Percentiles rank a stretch among this genome's conserved stretches.
phyloP scores from a whole-genome alignment of 2,797 vertebrate genomes.

The Hypotaenidia okinawae region DNA sequence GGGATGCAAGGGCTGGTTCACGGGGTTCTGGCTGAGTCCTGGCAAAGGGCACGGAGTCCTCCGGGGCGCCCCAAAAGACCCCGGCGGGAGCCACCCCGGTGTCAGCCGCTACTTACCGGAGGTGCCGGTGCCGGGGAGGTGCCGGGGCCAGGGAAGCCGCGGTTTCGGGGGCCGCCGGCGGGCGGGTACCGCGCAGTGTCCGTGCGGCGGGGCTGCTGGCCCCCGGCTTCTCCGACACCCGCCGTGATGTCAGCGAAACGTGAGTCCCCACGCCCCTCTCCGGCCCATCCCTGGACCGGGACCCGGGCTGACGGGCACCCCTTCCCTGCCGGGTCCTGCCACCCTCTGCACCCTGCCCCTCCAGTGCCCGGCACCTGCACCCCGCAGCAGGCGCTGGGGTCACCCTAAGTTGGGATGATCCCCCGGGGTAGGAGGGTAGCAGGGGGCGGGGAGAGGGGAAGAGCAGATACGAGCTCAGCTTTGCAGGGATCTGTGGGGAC shows the following conservation, averaged over 20 bases:
- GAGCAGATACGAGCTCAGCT: neutral
- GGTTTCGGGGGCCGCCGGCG: neutral
- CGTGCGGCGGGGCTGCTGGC: neutral
- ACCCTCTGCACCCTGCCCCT: neutral
- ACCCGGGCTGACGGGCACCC: constrained; percentile 22
- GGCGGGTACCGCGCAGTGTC: neutral
- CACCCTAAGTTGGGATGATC: neutral
- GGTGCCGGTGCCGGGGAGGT: neutral
- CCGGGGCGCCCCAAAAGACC: neutral
- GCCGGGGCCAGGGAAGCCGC: neutral
- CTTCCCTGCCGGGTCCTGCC: constrained; percentile 31
- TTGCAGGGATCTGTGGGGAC: neutral
- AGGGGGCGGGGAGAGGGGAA: too few relatives aligned
- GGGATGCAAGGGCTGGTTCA: neutral
- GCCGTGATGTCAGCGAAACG: constrained; percentile 66
- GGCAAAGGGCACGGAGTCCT: neutral
- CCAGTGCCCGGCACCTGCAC: too few relatives aligned
- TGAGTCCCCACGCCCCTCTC: constrained; percentile 51
- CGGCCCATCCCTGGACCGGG: constrained; percentile 44
- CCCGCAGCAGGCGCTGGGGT: neutral
- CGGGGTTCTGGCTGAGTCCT: neutral
- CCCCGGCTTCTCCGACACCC: constrained; percentile 27
- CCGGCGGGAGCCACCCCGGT: neutral
- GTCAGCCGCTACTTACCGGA: constrained; percentile 9
- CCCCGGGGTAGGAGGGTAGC: neutral